A percentile compares a stretch with the other conserved stretches of the same genome.
Conservation (phyloP, 1,140 invertebrate species). For the Coelopa frigida region DNA sequence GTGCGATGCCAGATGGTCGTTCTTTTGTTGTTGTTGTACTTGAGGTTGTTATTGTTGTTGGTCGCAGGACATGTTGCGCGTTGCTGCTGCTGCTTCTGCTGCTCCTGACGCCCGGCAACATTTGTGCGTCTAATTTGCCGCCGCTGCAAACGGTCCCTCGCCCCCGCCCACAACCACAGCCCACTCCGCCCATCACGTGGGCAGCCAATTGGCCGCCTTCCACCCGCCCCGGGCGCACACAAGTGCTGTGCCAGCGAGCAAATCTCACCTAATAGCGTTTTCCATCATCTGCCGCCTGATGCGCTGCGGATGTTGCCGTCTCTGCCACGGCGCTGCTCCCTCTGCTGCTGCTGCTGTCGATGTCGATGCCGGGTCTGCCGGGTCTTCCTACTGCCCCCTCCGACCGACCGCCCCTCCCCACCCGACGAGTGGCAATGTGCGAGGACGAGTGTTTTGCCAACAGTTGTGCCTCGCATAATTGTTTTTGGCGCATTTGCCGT, state of each 20-base stretch:
- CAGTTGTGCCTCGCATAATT: too few species aligned
- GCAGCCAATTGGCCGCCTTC: background rate
- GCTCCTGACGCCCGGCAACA: background rate
- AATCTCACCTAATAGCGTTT: conserved; percentile 46
- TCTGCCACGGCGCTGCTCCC: too few species aligned
- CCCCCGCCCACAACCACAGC: background rate
- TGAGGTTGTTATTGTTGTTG: conserved; percentile 6
- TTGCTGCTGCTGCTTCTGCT: background rate
- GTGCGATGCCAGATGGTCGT: too few species aligned
- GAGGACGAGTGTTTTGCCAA: too few species aligned
- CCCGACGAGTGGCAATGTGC: too few species aligned
- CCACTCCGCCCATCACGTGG: background rate
- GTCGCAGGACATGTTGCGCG: conserved; percentile 14
- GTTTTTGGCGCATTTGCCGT: too few species aligned
- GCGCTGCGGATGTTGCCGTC: conserved; percentile 21
- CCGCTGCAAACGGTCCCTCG: background rate
- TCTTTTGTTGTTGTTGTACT: too few species aligned
- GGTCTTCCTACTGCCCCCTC: too few species aligned
- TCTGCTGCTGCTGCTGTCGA: conserved; percentile 14
- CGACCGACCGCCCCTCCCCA: too few species aligned
- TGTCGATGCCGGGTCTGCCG: conserved; percentile 23
- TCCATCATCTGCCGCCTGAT: conserved; percentile 45
- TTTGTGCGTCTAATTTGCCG: conserved; percentile 15
- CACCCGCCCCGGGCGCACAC: conserved; percentile 14
- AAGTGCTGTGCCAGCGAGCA: conserved; percentile 44